Conservation (phyloP, 2,113 vertebrate species). For the Salvelinus fontinalis region DNA sequence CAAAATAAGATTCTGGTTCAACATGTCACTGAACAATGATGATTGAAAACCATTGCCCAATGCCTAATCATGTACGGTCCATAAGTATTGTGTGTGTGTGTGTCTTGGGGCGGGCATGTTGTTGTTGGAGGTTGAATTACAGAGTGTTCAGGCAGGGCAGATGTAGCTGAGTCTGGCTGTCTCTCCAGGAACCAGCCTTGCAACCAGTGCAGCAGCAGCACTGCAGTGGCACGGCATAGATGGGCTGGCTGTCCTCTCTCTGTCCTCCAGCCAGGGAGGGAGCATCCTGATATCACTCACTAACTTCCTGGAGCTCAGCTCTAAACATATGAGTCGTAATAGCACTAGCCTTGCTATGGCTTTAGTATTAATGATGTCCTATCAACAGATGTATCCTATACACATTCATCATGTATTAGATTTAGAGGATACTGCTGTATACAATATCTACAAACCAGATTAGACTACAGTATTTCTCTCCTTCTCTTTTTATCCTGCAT, state of each 20-base stretch:
- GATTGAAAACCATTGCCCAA: conserved; percentile 13
- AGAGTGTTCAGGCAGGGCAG: conserved; percentile 16
- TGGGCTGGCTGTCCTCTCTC: background rate
- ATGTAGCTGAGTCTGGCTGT: background rate
- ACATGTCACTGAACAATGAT: background rate
- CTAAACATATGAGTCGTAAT: background rate
- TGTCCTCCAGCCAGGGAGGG: background rate
- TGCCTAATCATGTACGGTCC: background rate
- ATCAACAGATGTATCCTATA: background rate
- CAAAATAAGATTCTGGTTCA: background rate
- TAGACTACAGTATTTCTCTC: background rate
- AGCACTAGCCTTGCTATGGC: background rate
- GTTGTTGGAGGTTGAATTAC: conserved; percentile 44
- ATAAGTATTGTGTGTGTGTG: conserved; percentile 6
- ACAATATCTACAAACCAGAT: background rate
- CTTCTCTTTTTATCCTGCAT: background rate
- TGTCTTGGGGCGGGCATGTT: background rate
- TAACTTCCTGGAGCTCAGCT: background rate
- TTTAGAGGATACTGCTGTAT: no score
- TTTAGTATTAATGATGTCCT: background rate
- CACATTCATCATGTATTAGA: no score
- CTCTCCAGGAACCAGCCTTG: background rate
- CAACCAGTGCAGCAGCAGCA: background rate
- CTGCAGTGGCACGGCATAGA: background rate
- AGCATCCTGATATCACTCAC: background rate